These are phyloP conservation scores for Cricetomys ansorgei DNA, from an alignment of 2,113 vertebrate genomes.

Conservation along the genomic window DNA sequence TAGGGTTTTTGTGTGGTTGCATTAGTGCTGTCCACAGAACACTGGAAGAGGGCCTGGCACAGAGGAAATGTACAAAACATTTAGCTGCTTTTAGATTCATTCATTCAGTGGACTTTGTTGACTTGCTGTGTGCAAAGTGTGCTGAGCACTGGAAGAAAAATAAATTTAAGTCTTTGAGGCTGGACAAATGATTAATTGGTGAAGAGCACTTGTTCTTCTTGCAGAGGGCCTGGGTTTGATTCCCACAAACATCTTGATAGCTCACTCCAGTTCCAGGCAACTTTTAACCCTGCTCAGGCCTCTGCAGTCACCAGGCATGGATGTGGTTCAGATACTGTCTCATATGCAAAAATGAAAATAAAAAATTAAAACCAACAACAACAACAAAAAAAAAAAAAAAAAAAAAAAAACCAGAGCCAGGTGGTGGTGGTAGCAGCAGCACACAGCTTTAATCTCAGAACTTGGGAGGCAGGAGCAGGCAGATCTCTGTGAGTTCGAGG, in stretches of 20 bases:
- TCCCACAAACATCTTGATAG: no score
- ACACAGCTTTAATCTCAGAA: no score
- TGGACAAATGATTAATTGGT: background rate
- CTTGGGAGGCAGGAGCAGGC: no score
- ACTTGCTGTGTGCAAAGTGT: background rate
- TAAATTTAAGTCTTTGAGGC: conserved; percentile 12
- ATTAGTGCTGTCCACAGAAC: background rate
- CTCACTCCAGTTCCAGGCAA: background rate
- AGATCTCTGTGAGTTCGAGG: no score
- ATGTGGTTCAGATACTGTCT: background rate
- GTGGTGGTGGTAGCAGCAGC: no score
- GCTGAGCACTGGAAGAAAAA: background rate
- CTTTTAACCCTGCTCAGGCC: no score
- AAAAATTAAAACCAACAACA: background rate
- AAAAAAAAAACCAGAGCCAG: background rate
- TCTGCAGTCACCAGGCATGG: background rate
- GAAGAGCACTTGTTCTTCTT: background rate
- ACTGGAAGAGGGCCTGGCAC: background rate
- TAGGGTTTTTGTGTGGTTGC: background rate
- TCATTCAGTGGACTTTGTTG: background rate
- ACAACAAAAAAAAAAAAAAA: background rate
- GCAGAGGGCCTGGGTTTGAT: background rate
- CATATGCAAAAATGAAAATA: background rate
- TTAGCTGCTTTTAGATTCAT: background rate
- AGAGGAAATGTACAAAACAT: background rate